These are phyloP conservation scores for Amphiprion ocellaris DNA, from an alignment of 2,113 vertebrate genomes.

Conservation along the genomic window DNA sequence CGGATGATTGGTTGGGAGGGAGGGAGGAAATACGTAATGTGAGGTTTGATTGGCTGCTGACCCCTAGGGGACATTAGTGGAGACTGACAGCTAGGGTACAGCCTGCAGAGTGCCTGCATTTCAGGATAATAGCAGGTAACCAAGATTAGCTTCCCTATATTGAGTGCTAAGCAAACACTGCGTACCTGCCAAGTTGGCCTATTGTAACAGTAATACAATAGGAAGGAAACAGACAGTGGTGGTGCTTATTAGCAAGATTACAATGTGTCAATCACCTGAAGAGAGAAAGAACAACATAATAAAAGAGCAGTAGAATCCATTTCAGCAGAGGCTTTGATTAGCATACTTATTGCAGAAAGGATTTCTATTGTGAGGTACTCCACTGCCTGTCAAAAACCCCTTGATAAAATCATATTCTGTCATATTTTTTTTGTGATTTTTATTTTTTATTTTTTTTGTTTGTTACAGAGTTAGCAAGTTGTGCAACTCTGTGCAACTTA, in stretches of 20 bases:
- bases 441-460: conserved; percentile 10
- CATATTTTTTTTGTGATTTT: conserved; percentile 10
- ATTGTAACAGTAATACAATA: conserved; percentile 67
- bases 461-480: conserved; percentile 42
- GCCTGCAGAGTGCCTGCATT: conserved; percentile 27
- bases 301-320: conserved; percentile 71
- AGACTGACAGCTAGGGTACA: conserved; percentile 49
- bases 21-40: conserved; percentile 53
- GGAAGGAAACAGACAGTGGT: conserved; percentile 55
- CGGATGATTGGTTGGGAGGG: conserved; percentile 57
- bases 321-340: conserved; percentile 74
- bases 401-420: conserved; percentile 36
- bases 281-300: conserved; percentile 66
- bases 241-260: conserved; percentile 81
- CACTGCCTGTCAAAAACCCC: conserved; percentile 57
- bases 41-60: conserved; percentile 69
- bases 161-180: conserved; percentile 39
- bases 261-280: conserved; percentile 75
- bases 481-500: conserved; percentile 34
- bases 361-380: conserved; percentile 55
- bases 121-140: conserved; percentile 71
- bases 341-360: conserved; percentile 71
- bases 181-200: conserved; percentile 55
- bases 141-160: conserved; percentile 45
- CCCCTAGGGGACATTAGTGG: conserved; percentile 51